Evolutionary conservation across 2,113 vertebrate genomes (phyloP).

Genomic region (Montifringilla adamsi): DNA sequence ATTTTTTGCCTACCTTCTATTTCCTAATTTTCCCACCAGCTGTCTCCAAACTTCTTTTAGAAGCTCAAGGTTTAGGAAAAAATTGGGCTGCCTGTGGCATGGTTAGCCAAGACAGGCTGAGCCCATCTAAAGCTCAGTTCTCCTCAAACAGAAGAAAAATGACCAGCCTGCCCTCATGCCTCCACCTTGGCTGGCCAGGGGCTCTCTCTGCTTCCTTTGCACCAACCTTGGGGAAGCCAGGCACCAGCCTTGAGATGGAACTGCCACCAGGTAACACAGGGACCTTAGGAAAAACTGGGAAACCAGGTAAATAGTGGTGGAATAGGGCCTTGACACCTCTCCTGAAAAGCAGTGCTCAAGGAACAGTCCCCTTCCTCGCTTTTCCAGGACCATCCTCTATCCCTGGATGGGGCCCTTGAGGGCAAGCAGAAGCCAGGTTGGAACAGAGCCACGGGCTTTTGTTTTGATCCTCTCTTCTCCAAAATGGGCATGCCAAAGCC

Average conservation of each 20-base stretch:
- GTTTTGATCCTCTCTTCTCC: not conserved
- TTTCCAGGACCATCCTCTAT: not conserved
- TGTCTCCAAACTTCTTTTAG: not conserved
- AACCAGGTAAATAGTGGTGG: not conserved
- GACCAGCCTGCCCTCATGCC: not conserved
- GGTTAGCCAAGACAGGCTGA: not conserved
- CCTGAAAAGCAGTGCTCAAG: not conserved
- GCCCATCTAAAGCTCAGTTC: not conserved
- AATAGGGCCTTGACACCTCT: not conserved
- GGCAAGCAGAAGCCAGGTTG: not conserved
- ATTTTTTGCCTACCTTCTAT: not conserved
- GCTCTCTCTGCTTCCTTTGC: not conserved
- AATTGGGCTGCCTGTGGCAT: not conserved
- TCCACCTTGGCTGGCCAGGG: not conserved
- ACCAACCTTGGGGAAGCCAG: not conserved
- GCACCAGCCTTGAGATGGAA: not conserved
- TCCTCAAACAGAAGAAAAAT: not conserved
- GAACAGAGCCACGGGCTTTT: not conserved
- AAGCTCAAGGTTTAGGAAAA: not conserved
- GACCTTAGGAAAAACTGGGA: not conserved
- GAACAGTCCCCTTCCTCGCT: not conserved
- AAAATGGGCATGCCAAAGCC: not conserved
- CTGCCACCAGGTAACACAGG: not conserved
- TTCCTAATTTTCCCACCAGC: not conserved
- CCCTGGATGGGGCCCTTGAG: accelerated